Conservation (phyloP, 2,113 vertebrate species). For the Aplodontia rufa region DNA sequence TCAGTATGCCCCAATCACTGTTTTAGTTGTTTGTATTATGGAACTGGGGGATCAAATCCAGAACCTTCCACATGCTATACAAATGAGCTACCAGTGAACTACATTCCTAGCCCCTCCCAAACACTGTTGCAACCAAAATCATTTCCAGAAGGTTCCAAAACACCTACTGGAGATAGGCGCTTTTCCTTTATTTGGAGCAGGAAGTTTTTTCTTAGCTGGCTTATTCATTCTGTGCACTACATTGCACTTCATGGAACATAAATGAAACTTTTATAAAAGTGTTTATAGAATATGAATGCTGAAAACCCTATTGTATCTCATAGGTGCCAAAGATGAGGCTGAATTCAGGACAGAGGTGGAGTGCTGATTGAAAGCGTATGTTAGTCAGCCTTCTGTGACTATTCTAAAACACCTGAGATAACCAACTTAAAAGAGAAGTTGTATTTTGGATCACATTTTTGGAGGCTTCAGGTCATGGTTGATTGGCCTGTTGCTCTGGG, state of each 20-base stretch:
- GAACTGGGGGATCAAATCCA: no score
- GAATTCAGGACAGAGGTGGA: background rate
- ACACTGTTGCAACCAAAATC: background rate
- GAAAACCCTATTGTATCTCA: background rate
- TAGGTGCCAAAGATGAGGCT: background rate
- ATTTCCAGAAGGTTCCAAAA: background rate
- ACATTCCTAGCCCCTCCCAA: no score
- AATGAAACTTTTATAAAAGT: background rate
- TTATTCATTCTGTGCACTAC: background rate
- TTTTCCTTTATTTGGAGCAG: background rate
- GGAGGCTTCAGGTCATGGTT: background rate
- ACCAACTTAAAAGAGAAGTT: background rate
- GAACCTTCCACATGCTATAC: no score
- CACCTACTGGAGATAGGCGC: background rate
- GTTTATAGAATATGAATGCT: background rate
- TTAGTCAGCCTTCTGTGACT: background rate
- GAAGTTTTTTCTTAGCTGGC: background rate
- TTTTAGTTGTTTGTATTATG: background rate
- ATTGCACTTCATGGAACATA: background rate
- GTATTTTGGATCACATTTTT: background rate
- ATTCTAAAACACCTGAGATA: background rate
- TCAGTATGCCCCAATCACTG: background rate
- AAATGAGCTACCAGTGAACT: no score
- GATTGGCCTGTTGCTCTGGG: background rate
- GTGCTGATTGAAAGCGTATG: background rate